Percentiles rank a stretch among this genome's conserved stretches.
Conservation (phyloP, 2,888 invertebrate genomes). For the Zootermopsis nevadensis region DNA sequence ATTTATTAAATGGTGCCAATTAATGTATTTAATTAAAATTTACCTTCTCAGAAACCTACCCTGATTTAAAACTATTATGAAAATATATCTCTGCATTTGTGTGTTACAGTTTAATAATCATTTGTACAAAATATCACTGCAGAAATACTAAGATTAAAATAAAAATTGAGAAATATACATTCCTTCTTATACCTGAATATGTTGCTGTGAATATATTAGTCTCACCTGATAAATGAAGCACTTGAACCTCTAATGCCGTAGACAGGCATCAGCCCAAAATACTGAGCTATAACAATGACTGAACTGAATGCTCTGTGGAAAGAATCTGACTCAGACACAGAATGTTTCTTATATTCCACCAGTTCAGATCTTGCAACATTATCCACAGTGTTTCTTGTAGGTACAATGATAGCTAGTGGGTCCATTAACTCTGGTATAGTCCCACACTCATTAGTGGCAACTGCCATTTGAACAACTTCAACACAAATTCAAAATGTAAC, state of each 20-base stretch:
- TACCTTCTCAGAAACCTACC: background rate
- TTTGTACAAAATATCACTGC: background rate
- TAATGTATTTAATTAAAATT: too few species aligned
- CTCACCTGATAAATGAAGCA: conserved; percentile 62
- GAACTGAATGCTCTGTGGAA: conserved; percentile 66
- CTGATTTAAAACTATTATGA: background rate
- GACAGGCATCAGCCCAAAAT: conserved; percentile 68
- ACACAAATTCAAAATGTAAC: too few species aligned
- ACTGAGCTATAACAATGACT: conserved; percentile 66
- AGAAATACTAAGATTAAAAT: too few species aligned
- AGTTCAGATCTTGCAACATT: background rate
- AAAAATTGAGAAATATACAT: background rate
- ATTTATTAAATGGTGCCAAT: too few species aligned
- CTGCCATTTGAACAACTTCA: too few species aligned
- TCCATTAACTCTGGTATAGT: too few species aligned
- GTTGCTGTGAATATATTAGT: background rate
- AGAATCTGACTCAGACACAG: conserved; percentile 59
- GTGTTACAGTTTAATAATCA: background rate
- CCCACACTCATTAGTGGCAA: too few species aligned
- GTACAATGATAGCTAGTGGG: too few species aligned
- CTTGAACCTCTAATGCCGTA: conserved; percentile 63
- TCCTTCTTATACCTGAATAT: background rate
- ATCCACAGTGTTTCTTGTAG: background rate
- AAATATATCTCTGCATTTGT: background rate
- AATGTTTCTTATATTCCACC: background rate